phyloP scores from a whole-genome alignment of 2,113 vertebrate species.

The Heterotis niloticus region DNA sequence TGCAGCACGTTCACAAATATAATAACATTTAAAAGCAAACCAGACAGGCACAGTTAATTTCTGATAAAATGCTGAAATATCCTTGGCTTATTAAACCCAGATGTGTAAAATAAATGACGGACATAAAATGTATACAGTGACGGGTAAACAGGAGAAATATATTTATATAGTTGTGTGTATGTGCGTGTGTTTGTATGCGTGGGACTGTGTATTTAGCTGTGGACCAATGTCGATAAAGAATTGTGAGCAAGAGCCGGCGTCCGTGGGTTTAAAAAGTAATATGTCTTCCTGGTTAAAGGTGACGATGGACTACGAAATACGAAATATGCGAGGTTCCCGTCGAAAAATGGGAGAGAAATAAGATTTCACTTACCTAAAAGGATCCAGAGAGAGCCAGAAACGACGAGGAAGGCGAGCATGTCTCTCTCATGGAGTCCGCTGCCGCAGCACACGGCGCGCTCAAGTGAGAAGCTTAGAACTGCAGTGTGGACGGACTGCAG shows the following conservation, averaged over 20 bases:
- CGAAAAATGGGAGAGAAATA: not conserved
- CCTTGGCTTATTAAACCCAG: not conserved
- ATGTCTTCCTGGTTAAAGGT: slow-evolving; percentile 16
- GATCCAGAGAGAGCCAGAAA: slow-evolving; percentile 71
- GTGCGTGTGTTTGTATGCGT: not conserved
- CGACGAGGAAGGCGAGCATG: slow-evolving; percentile 72
- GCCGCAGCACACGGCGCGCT: slow-evolving; percentile 48
- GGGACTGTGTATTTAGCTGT: no score
- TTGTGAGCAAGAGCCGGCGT: slow-evolving; percentile 1
- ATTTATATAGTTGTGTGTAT: not conserved
- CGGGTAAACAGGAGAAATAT: not conserved
- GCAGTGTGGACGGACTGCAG: slow-evolving; percentile 66
- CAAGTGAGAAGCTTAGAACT: slow-evolving; percentile 50
- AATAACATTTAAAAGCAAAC: not conserved
- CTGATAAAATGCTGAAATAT: not conserved
- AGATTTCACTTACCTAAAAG: slow-evolving; percentile 63
- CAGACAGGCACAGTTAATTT: not conserved
- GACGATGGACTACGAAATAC: not conserved
- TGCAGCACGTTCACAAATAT: no score
- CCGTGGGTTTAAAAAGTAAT: slow-evolving; percentile 2
- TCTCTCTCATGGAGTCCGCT: slow-evolving; percentile 64
- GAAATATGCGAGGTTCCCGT: not conserved
- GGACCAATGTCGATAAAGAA: not conserved
- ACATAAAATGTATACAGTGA: not conserved
- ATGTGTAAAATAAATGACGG: not conserved